phyloP scores from a whole-genome alignment of 2,113 vertebrate genomes.

The Petaurus breviceps region DNA sequence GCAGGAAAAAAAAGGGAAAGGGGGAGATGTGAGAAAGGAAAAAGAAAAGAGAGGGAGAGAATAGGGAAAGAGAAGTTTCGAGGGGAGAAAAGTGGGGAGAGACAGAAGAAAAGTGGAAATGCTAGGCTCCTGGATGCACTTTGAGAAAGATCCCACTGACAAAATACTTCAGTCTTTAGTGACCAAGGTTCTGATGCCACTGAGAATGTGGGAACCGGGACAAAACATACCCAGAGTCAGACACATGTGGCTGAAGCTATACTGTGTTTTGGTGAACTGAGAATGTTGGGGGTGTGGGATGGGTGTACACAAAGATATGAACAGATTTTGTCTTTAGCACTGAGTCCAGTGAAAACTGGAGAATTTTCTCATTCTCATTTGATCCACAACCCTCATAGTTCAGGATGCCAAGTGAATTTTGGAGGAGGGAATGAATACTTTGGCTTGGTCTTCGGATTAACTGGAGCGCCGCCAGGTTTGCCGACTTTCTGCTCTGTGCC shows the following conservation, averaged over 20 bases:
- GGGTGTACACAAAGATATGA: neutral
- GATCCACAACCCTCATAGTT: constrained; percentile 9
- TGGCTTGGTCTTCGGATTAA: constrained; percentile 34
- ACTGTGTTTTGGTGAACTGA: neutral
- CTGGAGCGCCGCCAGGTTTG: constrained; percentile 4
- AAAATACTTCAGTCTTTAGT: constrained; percentile 49
- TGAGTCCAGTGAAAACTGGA: constrained; percentile 10
- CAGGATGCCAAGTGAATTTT: constrained; percentile 27
- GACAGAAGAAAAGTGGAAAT: constrained; percentile 2
- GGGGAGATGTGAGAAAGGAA: neutral
- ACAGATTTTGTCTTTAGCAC: neutral
- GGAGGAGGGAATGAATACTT: neutral
- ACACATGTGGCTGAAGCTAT: neutral
- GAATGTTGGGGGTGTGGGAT: neutral
- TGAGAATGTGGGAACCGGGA: neutral
- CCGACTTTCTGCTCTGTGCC: constrained; percentile 15
- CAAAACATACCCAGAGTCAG: neutral
- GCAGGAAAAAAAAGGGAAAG: neutral
- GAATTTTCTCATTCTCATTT: constrained; percentile 49
- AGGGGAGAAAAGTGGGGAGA: neutral
- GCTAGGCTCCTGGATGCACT: constrained; percentile 12
- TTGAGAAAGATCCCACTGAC: constrained; percentile 14
- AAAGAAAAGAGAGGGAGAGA: neutral
- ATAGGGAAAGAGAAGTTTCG: neutral
- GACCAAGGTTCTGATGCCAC: neutral